A percentile compares a stretch with the other conserved stretches of the same genome.
These are phyloP conservation scores for Drosophila obscura DNA, from an alignment of 1,140 invertebrate species.

Conservation along the genomic window DNA sequence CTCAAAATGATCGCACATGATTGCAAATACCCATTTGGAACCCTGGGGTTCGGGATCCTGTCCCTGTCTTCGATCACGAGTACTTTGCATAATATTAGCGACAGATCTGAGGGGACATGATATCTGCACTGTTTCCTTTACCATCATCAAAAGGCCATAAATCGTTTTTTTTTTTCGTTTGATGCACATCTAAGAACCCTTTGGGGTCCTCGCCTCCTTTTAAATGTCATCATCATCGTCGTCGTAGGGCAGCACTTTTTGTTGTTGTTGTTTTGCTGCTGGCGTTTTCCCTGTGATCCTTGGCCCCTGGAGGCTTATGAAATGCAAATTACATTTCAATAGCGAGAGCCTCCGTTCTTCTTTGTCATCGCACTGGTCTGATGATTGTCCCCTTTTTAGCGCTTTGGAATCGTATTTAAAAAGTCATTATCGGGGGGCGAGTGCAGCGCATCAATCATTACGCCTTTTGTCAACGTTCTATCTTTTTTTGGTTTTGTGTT, in stretches of 20 bases:
- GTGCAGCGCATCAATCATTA: conserved; percentile 50
- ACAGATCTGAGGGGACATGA: conserved; percentile 27
- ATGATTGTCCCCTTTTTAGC: conserved; percentile 71
- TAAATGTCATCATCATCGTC: conserved; percentile 56
- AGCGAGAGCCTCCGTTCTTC: conserved; percentile 35
- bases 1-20: conserved; percentile 40
- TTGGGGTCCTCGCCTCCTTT: conserved; percentile 39
- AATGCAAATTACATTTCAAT: conserved; percentile 81
- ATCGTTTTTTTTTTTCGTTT: conserved; percentile 44
- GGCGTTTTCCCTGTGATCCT: conserved; percentile 37
- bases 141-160: conserved; percentile 72
- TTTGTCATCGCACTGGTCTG: conserved; percentile 44
- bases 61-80: conserved; percentile 60
- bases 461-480: conserved; percentile 50
- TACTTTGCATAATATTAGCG: conserved; percentile 71
- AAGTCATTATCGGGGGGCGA: conserved; percentile 68
- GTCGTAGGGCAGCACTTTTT: conserved; percentile 20
- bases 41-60: conserved; percentile 43
- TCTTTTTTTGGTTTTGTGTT: conserved; percentile 14
- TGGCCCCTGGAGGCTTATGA: conserved; percentile 62
- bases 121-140: conserved; percentile 48
- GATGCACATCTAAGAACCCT: conserved; percentile 31
- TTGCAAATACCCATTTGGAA: conserved; percentile 48
- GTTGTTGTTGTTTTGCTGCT: conserved; percentile 3
- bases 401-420: conserved; percentile 78